phyloP scores from a whole-genome alignment of 2,797 vertebrate species.

The Champsocephalus esox region DNA sequence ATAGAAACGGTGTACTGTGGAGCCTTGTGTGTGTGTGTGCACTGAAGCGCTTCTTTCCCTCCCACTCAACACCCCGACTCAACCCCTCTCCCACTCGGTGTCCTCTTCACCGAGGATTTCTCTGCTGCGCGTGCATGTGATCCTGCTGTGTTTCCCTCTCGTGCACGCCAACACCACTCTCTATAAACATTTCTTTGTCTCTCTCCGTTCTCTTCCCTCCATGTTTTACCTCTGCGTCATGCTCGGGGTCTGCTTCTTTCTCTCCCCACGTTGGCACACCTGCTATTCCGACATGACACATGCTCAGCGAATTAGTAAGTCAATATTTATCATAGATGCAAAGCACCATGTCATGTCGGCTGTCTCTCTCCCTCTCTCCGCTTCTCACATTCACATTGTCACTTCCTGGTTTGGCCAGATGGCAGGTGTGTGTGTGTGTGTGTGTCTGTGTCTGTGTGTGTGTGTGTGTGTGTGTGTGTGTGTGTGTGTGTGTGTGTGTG shows the following conservation, averaged over 20 bases:
- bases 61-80: slow-evolving; percentile 73
- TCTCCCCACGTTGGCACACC: slow-evolving; percentile 7
- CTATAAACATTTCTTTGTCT: slow-evolving; percentile 48
- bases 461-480: too few relatives aligned
- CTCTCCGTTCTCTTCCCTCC: slow-evolving; percentile 28
- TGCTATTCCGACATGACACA: slow-evolving; percentile 51
- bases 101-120: slow-evolving; percentile 61
- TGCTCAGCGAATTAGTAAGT: slow-evolving; percentile 67
- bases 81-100: slow-evolving; percentile 71
- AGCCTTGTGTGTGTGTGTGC: slow-evolving; percentile 20
- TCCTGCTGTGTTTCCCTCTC: slow-evolving; percentile 55
- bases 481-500: too few relatives aligned
- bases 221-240: slow-evolving; percentile 38
- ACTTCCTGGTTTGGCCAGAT: slow-evolving; percentile 79
- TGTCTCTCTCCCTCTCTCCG: slow-evolving; percentile 30
- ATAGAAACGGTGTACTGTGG: slow-evolving; percentile 37
- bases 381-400: slow-evolving; percentile 49
- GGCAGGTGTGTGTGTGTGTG: slow-evolving; percentile 55
- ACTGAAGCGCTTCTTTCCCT: slow-evolving; percentile 57
- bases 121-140: slow-evolving; percentile 36
- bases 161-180: slow-evolving; percentile 14
- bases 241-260: slow-evolving; percentile 6
- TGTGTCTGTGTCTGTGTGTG: too few relatives aligned
- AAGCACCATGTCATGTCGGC: slow-evolving; percentile 60
- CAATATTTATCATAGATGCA: slow-evolving; percentile 77